A percentile compares a stretch with the other conserved stretches of the same genome.
These are phyloP conservation scores for Tetropium fuscum DNA, from an alignment of 2,888 invertebrate species.

Conservation along the genomic window DNA sequence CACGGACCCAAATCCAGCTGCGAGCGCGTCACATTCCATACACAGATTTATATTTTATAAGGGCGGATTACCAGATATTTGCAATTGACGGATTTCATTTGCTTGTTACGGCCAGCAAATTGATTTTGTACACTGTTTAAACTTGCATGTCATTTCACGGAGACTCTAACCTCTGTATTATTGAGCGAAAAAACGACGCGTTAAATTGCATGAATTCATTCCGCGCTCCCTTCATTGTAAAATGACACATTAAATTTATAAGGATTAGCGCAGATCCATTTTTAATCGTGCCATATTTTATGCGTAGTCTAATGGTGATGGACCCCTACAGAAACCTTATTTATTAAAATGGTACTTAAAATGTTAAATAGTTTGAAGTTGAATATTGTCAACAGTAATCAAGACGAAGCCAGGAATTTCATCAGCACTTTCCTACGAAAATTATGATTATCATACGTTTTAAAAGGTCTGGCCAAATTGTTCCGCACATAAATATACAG, in stretches of 20 bases:
- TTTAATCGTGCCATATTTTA: slow-evolving; percentile 30
- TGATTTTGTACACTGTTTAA: slow-evolving; percentile 48
- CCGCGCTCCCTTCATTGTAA: slow-evolving; percentile 23
- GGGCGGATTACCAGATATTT: slow-evolving; percentile 59
- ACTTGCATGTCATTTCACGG: slow-evolving; percentile 39
- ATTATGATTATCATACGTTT: no score
- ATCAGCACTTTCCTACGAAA: no score
- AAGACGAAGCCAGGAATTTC: no score
- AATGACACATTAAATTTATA: slow-evolving; percentile 36
- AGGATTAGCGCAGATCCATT: slow-evolving; percentile 28
- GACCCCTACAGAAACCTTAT: no score
- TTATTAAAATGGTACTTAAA: no score
- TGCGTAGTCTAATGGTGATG: no score
- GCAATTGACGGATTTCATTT: slow-evolving; percentile 57
- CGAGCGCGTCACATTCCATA: slow-evolving; percentile 59
- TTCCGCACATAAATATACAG: no score
- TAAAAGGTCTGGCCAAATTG: no score
- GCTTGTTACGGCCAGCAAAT: slow-evolving; percentile 52
- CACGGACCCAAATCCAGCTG: slow-evolving; percentile 51
- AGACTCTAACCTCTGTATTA: slow-evolving; percentile 27
- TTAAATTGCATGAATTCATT: slow-evolving; percentile 38
- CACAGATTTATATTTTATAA: slow-evolving; percentile 60
- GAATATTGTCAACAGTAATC: no score
- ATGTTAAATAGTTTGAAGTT: no score
- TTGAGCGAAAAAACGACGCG: slow-evolving; percentile 31